A percentile compares a stretch with the other conserved stretches of the same genome.
These are phyloP conservation scores for Holothuria scabra DNA, from an alignment of 53 echinoderm and acorn worm genomes.

Conservation along the genomic window DNA sequence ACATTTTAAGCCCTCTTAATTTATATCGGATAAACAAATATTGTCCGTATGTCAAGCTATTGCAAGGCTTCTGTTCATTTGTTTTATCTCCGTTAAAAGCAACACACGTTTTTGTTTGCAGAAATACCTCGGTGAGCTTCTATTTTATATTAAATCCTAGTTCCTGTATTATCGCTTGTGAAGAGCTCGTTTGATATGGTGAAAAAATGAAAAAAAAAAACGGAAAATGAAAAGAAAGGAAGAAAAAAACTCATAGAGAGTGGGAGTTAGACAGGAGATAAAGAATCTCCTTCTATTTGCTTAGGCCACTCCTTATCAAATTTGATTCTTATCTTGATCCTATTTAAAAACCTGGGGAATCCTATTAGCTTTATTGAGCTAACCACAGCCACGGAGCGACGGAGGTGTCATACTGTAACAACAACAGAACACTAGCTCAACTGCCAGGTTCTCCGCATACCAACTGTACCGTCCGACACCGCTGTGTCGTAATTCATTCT, in stretches of 20 bases:
- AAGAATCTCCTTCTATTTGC: background rate
- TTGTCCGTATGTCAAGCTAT: slow-evolving; percentile 17
- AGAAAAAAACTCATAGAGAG: too few species aligned
- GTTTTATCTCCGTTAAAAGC: background rate
- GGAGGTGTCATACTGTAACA: too few species aligned
- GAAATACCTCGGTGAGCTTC: background rate
- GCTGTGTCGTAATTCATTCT: slow-evolving; percentile 20
- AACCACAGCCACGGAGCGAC: too few species aligned
- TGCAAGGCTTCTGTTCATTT: background rate
- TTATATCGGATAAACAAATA: slow-evolving; percentile 24
- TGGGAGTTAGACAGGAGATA: too few species aligned
- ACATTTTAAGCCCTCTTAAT: slow-evolving; percentile 9
- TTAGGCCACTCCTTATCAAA: slow-evolving; percentile 23
- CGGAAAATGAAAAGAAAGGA: too few species aligned
- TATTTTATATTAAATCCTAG: too few species aligned
- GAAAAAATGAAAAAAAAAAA: too few species aligned
- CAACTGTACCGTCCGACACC: slow-evolving; percentile 22
- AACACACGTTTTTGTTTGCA: slow-evolving; percentile 24
- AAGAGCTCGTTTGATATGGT: too few species aligned
- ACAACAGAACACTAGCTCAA: background rate
- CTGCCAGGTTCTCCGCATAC: background rate
- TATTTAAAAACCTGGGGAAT: background rate
- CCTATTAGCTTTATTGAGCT: too few species aligned
- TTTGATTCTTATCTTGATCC: slow-evolving; percentile 35
- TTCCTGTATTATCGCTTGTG: too few species aligned